These are phyloP conservation scores for Azemiops feae DNA, from an alignment of 2,113 vertebrate genomes.

Conservation along the genomic window DNA sequence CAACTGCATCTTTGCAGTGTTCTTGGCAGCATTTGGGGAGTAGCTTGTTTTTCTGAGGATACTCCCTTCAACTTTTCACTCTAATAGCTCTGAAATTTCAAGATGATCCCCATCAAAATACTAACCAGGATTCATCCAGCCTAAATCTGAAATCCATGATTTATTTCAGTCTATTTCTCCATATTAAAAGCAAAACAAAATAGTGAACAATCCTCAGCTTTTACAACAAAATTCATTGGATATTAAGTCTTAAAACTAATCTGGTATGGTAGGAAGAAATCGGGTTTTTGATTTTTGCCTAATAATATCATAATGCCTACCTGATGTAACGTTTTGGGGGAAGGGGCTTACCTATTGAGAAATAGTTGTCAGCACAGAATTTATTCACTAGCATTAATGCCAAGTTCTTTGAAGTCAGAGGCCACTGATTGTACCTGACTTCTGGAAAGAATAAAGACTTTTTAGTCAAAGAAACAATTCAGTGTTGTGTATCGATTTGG, in stretches of 20 bases:
- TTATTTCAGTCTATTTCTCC: background rate
- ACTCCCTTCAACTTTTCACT: background rate
- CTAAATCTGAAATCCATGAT: background rate
- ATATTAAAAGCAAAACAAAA: background rate
- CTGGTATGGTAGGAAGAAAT: constrained; percentile 1
- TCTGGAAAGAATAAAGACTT: constrained; percentile 74
- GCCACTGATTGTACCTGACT: constrained; percentile 85
- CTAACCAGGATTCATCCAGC: background rate
- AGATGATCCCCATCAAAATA: background rate
- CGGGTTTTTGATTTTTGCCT: constrained; percentile 29
- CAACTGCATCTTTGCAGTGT: background rate
- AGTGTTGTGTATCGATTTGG: constrained; percentile 87
- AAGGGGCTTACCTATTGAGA: constrained; percentile 34
- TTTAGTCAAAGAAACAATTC: constrained; percentile 92
- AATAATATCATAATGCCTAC: constrained; percentile 38
- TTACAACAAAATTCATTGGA: background rate
- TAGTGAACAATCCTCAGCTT: background rate
- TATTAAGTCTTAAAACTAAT: constrained; percentile 1
- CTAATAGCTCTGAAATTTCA: background rate
- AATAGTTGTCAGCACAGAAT: constrained; percentile 72
- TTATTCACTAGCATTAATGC: constrained; percentile 76
- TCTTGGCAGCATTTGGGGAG: background rate
- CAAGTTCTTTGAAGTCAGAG: constrained; percentile 82
- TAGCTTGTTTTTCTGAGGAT: background rate
- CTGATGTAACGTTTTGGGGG: constrained; percentile 53